Evolutionary conservation across 2,888 invertebrate species (phyloP).

Genomic region (Suillia variegata): DNA sequence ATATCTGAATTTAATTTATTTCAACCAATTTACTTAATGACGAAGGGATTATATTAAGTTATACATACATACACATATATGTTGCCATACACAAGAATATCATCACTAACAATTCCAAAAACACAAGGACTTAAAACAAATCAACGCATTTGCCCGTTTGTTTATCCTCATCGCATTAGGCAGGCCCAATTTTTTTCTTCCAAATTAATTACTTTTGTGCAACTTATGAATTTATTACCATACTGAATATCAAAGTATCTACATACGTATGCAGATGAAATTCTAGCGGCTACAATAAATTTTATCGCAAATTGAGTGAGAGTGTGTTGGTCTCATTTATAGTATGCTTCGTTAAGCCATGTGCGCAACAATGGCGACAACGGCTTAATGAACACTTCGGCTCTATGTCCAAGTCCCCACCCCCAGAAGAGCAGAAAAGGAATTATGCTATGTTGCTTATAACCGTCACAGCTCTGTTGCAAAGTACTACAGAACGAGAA

Average conservation of each 20-base stretch:
- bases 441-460: conserved; percentile 6
- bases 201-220: conserved; percentile 37
- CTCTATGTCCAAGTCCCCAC: not conserved
- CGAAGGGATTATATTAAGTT: conserved; percentile 26
- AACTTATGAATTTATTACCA: conserved; percentile 49
- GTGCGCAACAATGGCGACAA: conserved; percentile 11
- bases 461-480: not conserved
- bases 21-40: conserved; percentile 34
- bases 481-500: not conserved
- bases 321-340: not conserved
- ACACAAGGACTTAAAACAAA: too few relatives aligned
- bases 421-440: not conserved
- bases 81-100: too few relatives aligned
- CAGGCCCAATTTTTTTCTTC: conserved; percentile 20
- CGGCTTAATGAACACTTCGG: conserved; percentile 12
- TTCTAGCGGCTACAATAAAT: conserved; percentile 13
- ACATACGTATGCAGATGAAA: not conserved
- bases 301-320: conserved; percentile 4
- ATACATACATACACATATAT: too few relatives aligned
- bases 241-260: conserved; percentile 18
- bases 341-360: not conserved
- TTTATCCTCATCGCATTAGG: conserved; percentile 28
- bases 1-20: too few relatives aligned
- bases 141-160: too few relatives aligned
- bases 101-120: too few relatives aligned